Evolutionary conservation across 2,797 vertebrate species (phyloP).

Genomic region (Trachurus trachurus): DNA sequence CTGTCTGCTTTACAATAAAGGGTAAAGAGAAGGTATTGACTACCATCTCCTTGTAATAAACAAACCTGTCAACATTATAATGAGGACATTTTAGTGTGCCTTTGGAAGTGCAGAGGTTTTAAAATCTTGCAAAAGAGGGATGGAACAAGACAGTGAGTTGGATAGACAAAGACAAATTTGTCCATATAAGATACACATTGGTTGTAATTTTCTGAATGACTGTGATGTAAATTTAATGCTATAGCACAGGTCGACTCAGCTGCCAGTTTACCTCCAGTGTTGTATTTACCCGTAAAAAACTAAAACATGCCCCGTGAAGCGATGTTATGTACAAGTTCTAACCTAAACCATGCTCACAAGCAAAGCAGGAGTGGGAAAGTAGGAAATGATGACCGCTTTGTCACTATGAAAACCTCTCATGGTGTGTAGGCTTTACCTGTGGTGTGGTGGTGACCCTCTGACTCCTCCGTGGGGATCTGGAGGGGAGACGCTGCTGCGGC

Average conservation of each 20-base stretch:
- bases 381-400: background rate
- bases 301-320: background rate
- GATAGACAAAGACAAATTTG: no score
- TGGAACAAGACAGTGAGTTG: no score
- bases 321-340: no score
- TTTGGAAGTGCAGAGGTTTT: background rate
- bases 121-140: no score
- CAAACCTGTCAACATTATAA: background rate
- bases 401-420: background rate
- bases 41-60: background rate
- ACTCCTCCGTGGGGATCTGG: slow-evolving; percentile 96
- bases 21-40: background rate
- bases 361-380: background rate
- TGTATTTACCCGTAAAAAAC: background rate
- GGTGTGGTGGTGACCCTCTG: slow-evolving; percentile 93
- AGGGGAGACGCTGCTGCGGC: slow-evolving; percentile 87
- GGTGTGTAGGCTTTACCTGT: slow-evolving; percentile 84
- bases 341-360: background rate
- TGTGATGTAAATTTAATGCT: background rate
- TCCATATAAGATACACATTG: no score
- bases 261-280: background rate
- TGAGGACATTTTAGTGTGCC: background rate
- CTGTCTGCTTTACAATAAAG: no score
- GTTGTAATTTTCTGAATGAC: no score
- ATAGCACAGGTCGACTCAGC: background rate